phyloP scores from a whole-genome alignment of 2,888 invertebrate species.

The Eupithecia subumbrata region DNA sequence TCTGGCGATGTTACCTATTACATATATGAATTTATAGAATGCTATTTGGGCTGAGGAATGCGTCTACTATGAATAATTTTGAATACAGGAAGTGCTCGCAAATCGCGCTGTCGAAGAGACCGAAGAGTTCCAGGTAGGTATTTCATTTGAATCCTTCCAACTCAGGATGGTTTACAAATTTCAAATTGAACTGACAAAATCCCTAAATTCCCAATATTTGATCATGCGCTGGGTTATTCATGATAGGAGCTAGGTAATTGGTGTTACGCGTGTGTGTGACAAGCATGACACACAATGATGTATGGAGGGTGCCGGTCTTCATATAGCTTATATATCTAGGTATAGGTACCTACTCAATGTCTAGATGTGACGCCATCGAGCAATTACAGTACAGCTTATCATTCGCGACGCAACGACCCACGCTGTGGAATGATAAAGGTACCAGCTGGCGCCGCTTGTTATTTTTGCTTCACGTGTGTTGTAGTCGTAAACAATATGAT shows the following conservation, averaged over 20 bases:
- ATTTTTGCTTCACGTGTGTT: constrained; percentile 53
- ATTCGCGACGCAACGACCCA: constrained; percentile 58
- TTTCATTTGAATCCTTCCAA: neutral
- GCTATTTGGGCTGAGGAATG: neutral
- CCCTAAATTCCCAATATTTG: neutral
- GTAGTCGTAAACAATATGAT: constrained; percentile 52
- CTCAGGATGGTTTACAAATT: neutral
- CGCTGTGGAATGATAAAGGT: constrained; percentile 55
- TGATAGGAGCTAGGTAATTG: neutral
- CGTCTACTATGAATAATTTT: neutral
- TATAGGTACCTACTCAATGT: neutral
- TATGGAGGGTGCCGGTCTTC: neutral
- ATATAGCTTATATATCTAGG: neutral
- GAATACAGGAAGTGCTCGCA: neutral
- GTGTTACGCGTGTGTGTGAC: neutral
- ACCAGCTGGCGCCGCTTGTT: constrained; percentile 62
- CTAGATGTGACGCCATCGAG: constrained; percentile 49
- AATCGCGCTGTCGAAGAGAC: neutral
- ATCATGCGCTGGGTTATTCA: neutral
- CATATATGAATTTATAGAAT: neutral
- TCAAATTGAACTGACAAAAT: neutral
- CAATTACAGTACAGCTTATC: constrained; percentile 51
- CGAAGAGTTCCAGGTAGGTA: neutral
- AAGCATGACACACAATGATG: neutral
- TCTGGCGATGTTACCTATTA: neutral